A percentile compares a stretch with the other conserved stretches of the same genome.
These are phyloP conservation scores for Parelbella ahira DNA, from an alignment of 2,888 invertebrate species.

Conservation along the genomic window DNA sequence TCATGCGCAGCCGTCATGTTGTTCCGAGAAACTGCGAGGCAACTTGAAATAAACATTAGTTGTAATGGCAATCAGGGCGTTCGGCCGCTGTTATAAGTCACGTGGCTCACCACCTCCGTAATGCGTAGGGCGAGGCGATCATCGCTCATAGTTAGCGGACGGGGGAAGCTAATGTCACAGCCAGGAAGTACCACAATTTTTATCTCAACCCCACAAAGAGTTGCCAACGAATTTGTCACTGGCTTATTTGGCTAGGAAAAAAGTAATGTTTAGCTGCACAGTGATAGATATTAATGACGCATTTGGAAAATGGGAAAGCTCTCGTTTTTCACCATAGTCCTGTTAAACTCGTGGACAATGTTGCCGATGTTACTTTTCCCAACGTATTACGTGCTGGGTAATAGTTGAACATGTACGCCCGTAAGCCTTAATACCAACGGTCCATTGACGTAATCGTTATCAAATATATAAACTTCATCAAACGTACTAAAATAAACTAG, in stretches of 20 bases:
- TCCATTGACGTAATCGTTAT: too few relatives aligned
- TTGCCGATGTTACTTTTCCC: too few relatives aligned
- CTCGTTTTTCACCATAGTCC: constrained; percentile 31
- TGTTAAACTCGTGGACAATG: too few relatives aligned
- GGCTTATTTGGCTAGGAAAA: constrained; percentile 54
- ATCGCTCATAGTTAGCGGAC: constrained; percentile 71
- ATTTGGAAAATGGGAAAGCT: constrained; percentile 28
- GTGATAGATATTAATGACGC: constrained; percentile 63
- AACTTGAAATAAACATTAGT: constrained; percentile 6
- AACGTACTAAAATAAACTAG: too few relatives aligned
- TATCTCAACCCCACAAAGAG: constrained; percentile 71
- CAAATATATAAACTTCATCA: too few relatives aligned
- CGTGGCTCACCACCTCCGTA: constrained; percentile 30
- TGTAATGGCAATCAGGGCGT: constrained; percentile 20
- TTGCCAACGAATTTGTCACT: constrained; percentile 71
- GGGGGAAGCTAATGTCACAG: constrained; percentile 41
- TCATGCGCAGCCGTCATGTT: too few relatives aligned
- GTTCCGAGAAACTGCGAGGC: too few relatives aligned
- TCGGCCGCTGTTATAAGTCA: constrained; percentile 17
- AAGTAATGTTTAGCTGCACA: constrained; percentile 47
- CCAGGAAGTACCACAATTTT: constrained; percentile 67
- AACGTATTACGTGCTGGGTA: too few relatives aligned
- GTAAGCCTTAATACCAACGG: too few relatives aligned
- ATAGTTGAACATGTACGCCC: too few relatives aligned
- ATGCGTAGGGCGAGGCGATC: constrained; percentile 55